Evolutionary conservation across 23 tunicate genomes (phyloP), one percentile per base, ranked within the genome.

Genomic region (Diplosoma virens): DNA sequence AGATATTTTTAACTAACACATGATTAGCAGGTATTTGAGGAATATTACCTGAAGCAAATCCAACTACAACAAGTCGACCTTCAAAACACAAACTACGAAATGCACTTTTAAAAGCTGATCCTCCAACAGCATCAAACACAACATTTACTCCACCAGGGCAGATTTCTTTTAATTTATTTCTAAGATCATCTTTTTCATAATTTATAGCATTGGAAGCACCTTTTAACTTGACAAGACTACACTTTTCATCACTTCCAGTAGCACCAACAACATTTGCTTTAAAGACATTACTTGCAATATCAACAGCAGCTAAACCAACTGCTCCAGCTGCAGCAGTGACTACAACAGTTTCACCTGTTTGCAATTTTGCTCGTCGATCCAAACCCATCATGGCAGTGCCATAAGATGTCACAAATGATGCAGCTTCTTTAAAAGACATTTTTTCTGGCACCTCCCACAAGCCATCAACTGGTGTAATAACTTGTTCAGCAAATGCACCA

Each of bases 311-410:
- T 30, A 92, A 45, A 5, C 97, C 97, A 41, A 63, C 88, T 20
- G 87, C 97, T 30, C 97, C 97, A 30, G 97, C 97, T 37, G 97
- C 97, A 11, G 97, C 97, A 45, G 97, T 92, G 0, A 92, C 86
- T 28, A 92, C 68, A 4, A 92, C 50, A 33, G 47, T 36, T 36
- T 92, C 97, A 18, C 74, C 74, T 7, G 50, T 5, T 78, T 89
- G 35, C 30, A 89, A 25, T 7, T 83, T 60, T 2, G 84, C 97
- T 37, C 84, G 45, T 59, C 61, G 66, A 21, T 61, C 25, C 28
- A 92, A 45, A 47, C 86, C 97, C 66, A 85, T 50, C 74, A 85
- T 64, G 2, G 97, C 97, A 18, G 97, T 92, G 22, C 84, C 92
- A 81, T 92, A 92, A 17, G 92, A 85, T 33, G 58, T 48, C 11